Evolutionary conservation across 2,797 vertebrate species (phyloP), one percentile per base, ranked within the genome.

Genomic region (Gymnoscopelus braueri): DNA sequence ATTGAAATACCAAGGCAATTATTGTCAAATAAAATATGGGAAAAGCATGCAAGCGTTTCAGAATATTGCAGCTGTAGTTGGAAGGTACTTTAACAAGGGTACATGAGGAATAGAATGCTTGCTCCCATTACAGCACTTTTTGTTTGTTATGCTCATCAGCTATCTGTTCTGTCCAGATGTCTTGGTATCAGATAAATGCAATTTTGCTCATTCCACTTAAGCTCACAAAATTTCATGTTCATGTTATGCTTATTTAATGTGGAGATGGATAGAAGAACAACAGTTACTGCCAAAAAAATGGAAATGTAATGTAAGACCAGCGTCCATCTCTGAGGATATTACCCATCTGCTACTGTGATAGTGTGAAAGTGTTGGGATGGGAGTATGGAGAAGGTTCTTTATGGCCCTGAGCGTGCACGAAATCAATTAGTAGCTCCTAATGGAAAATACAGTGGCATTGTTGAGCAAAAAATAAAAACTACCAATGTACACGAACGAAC

Each of bases 311-410:
- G 52, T 10, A n/a, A 44, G 15, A 23, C 47, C 52, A 14, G 15
- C 11, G 39, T 29, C 54, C 23, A 3, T 26, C 47, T 47, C 23
- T 24, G 62, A 12, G 62, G 50, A 35, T 13, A 15, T 63, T 19
- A 15, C 12, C n/a, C 63, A 55, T 65, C 63, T 53, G 63, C 52
- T 24, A 3, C 35, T 55, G 48, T 32, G 26, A 6, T 52, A n/a
- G n/a, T n/a, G n/a, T n/a, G n/a, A n/a, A 9, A 19, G 44, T 52
- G 23, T 52, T n/a, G 47, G 19, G 23, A 61, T 23, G 13, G 9
- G 15, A 54, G 29, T 53, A 61, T 69, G 9, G 50, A 19, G 13
- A 49, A 67, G 47, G 58, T 53, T 51, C 32, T 60, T 23, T n/a
- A 39, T 26, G 19, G 19, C n/a, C 50, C 58, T 49, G 11, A 58